Evolutionary conservation across 2,888 invertebrate genomes (phyloP).

Genomic region (Empis stercorea): DNA sequence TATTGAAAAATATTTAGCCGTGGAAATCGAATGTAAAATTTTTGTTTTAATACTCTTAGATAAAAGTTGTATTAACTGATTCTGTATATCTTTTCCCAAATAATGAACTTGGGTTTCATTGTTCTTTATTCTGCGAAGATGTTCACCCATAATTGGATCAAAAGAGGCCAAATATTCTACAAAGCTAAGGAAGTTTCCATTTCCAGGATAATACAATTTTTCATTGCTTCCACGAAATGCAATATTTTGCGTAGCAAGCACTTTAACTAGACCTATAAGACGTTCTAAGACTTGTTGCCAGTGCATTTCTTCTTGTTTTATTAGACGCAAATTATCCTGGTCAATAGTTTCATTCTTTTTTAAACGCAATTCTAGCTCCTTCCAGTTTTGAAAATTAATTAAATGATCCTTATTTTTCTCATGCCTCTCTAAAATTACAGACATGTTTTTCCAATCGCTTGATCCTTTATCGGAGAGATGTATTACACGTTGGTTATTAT

Average conservation of each 20-base stretch:
- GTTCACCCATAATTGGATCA: slow-evolving; percentile 1
- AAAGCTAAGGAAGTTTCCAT: slow-evolving; percentile 8
- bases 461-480: background rate
- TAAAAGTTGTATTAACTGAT: background rate
- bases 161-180: slow-evolving; percentile 8
- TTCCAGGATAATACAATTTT: slow-evolving; percentile 3
- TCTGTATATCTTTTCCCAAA: background rate
- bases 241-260: background rate
- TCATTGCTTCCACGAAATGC: slow-evolving; percentile 6
- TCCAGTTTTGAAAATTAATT: background rate
- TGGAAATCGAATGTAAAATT: background rate
- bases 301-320: background rate
- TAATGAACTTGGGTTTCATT: background rate
- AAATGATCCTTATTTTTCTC: background rate
- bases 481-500: background rate
- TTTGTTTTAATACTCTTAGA: background rate
- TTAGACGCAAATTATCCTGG: background rate
- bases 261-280: background rate
- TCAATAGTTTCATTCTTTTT: background rate
- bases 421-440: background rate
- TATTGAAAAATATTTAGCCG: slow-evolving; percentile 1
- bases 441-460: background rate
- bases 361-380: background rate
- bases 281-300: background rate
- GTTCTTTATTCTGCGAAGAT: background rate